Conservation (phyloP, 2,113 vertebrate genomes). For the Puffinus mauretanicus region DNA sequence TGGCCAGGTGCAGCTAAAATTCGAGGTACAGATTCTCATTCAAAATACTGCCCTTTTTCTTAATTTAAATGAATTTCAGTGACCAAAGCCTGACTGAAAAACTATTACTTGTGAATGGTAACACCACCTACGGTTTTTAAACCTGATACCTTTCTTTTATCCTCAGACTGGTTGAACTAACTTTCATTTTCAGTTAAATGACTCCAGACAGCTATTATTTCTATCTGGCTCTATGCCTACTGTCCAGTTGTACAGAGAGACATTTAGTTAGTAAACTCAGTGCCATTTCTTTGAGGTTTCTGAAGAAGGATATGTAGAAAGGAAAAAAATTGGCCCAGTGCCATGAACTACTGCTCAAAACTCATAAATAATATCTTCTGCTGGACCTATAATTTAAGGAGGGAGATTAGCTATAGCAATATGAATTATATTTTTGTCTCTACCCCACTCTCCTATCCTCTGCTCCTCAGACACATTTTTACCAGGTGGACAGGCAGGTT, state of each 20-base stretch:
- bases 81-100: neutral
- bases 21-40: neutral
- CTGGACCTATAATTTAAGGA: conserved; percentile 16
- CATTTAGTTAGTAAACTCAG: neutral
- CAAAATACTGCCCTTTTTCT: neutral
- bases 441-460: neutral
- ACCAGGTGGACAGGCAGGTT: conserved; percentile 27
- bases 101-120: neutral
- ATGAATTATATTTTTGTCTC: conserved; percentile 33
- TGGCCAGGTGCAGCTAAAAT: neutral
- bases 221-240: neutral
- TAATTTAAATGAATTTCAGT: neutral
- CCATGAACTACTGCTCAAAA: conserved; percentile 12
- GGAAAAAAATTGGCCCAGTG: conserved; percentile 6
- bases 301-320: neutral
- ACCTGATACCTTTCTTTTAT: neutral
- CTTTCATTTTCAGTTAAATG: conserved; percentile 9
- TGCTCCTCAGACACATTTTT: conserved; percentile 20
- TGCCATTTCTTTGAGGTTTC: conserved; percentile 17
- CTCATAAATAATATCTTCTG: conserved; percentile 15
- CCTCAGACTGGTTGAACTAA: conserved; percentile 6
- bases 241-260: neutral
- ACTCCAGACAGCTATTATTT: neutral
- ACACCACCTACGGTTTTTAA: neutral
- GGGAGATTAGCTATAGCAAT: neutral